Evolutionary conservation across 2,797 vertebrate genomes (phyloP).

Genomic region (Epinephelus coioides): DNA sequence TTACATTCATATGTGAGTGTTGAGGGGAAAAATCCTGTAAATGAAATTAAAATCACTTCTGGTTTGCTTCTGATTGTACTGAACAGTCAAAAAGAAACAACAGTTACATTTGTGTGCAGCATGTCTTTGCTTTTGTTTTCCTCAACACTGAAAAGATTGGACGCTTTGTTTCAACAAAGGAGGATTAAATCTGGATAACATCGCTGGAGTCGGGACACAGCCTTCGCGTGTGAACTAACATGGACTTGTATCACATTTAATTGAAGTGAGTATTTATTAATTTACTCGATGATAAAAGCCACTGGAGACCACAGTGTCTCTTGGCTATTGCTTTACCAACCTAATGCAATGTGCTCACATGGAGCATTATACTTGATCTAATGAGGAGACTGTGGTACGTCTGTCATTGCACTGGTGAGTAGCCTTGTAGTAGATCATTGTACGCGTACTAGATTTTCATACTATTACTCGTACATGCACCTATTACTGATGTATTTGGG

Average conservation of each 20-base stretch:
- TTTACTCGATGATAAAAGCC: conserved; percentile 2
- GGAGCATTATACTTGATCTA: conserved; percentile 34
- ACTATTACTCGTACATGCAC: conserved; percentile 22
- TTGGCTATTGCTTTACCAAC: conserved; percentile 9
- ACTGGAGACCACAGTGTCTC: background rate
- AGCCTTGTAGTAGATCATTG: conserved; percentile 23
- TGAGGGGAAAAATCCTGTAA: background rate
- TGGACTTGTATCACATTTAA: background rate
- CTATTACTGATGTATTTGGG: conserved; percentile 30
- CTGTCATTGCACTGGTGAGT: conserved; percentile 54
- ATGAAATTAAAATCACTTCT: background rate
- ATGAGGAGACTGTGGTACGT: conserved; percentile 37
- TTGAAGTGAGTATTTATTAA: conserved; percentile 33
- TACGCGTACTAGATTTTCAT: conserved; percentile 20
- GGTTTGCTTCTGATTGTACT: conserved; percentile 3
- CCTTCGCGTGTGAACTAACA: conserved; percentile 7
- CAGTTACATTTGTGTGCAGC: background rate
- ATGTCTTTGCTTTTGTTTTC: conserved; percentile 2
- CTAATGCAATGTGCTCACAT: conserved; percentile 33
- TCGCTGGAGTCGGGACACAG: background rate
- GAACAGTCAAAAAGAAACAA: background rate
- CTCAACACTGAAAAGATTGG: background rate
- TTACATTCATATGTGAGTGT: background rate
- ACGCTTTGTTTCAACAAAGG: background rate
- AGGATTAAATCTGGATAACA: background rate